A percentile compares a stretch with the other conserved stretches of the same genome.
Conservation (phyloP, 2,113 vertebrate species). For the Saccopteryx leptura region DNA sequence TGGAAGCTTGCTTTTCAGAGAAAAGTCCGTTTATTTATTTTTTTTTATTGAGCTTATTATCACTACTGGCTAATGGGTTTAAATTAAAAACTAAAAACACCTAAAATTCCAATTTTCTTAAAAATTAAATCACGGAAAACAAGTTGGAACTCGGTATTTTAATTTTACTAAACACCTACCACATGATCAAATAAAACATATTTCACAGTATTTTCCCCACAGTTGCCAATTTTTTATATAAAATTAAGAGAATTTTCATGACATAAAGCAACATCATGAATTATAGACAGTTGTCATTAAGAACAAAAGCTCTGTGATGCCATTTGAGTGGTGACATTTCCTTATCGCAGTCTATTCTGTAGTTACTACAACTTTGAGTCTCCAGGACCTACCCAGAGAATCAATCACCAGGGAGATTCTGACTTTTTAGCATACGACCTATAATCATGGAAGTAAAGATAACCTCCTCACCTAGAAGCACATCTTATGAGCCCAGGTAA, state of each 20-base stretch:
- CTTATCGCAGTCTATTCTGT: neutral
- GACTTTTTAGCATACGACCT: conserved; percentile 28
- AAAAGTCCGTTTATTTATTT: neutral
- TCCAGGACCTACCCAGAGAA: neutral
- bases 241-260: conserved; percentile 36
- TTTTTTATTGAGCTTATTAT: neutral
- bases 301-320: neutral
- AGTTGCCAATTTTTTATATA: neutral
- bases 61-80: conserved; percentile 20
- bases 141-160: neutral
- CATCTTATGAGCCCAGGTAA: conserved; percentile 46
- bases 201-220: neutral
- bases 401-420: neutral
- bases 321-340: neutral
- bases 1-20: neutral
- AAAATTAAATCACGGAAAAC: neutral
- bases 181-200: neutral
- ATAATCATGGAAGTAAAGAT: conserved; percentile 18
- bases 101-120: conserved; percentile 20
- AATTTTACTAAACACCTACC: neutral
- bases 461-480: conserved; percentile 12
- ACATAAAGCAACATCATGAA: neutral
- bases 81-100: conserved; percentile 10
- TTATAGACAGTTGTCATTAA: neutral
- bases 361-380: neutral